Evolutionary conservation across 2,888 invertebrate species (phyloP).

Genomic region (Blastobasis adustella): DNA sequence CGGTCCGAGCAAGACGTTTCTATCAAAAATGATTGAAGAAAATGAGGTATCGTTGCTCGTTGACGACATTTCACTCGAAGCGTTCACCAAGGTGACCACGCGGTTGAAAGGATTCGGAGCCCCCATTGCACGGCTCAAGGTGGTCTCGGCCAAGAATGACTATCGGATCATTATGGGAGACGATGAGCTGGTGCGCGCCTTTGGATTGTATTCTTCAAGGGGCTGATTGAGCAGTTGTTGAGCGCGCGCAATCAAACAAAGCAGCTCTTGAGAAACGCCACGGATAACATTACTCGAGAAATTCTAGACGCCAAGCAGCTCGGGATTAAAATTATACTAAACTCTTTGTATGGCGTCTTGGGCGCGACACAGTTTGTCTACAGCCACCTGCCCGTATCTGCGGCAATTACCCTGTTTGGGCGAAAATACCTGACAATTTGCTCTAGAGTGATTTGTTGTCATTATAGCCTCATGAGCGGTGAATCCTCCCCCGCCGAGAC

Average conservation of each 20-base stretch:
- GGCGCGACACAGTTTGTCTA: not conserved
- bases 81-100: too few species aligned
- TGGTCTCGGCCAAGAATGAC: too few species aligned
- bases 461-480: too few species aligned
- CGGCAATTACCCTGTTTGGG: not conserved
- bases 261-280: not conserved
- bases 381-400: not conserved
- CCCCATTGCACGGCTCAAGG: too few species aligned
- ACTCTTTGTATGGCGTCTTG: not conserved
- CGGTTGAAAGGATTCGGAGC: too few species aligned
- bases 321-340: not conserved
- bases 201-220: not conserved
- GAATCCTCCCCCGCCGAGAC: too few species aligned
- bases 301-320: not conserved
- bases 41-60: too few species aligned
- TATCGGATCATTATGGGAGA: too few species aligned
- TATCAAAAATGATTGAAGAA: too few species aligned
- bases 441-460: not conserved
- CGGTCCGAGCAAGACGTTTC: too few species aligned
- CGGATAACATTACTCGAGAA: not conserved
- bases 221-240: not conserved
- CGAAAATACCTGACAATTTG: not conserved
- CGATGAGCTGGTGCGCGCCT: too few species aligned
- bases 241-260: not conserved
- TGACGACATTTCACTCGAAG: too few species aligned